Evolutionary conservation across 2,113 vertebrate species (phyloP).

Genomic region (Tragelaphus scriptus): DNA sequence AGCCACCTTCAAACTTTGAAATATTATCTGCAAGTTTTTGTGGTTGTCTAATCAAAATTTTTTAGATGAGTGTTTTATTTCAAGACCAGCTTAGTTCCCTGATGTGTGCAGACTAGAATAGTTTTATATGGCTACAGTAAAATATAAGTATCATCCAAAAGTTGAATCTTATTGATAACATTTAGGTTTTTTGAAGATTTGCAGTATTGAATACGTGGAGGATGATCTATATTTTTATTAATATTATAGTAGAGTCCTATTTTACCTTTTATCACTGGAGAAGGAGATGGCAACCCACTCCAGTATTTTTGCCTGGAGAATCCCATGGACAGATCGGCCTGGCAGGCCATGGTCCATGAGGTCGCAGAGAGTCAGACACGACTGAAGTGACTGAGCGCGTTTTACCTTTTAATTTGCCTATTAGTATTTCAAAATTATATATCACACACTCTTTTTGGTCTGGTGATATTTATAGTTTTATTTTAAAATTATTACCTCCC

Average conservation of each 20-base stretch:
- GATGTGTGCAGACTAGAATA: background rate
- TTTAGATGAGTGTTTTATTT: background rate
- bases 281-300: background rate
- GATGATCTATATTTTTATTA: background rate
- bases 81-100: background rate
- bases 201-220: background rate
- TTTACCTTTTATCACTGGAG: background rate
- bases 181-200: background rate
- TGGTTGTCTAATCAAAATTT: background rate
- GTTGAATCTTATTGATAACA: background rate
- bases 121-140: background rate
- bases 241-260: background rate
- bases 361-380: background rate
- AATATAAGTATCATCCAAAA: background rate
- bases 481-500: background rate
- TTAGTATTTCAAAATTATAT: background rate
- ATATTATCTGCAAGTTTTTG: background rate
- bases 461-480: conserved; percentile 6
- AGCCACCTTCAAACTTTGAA: background rate
- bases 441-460: background rate
- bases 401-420: background rate
- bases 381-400: background rate
- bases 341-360: background rate
- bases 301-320: background rate
- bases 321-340: background rate